Conservation (phyloP, 2,888 invertebrate species). For the Dinocampus coccinellae region DNA sequence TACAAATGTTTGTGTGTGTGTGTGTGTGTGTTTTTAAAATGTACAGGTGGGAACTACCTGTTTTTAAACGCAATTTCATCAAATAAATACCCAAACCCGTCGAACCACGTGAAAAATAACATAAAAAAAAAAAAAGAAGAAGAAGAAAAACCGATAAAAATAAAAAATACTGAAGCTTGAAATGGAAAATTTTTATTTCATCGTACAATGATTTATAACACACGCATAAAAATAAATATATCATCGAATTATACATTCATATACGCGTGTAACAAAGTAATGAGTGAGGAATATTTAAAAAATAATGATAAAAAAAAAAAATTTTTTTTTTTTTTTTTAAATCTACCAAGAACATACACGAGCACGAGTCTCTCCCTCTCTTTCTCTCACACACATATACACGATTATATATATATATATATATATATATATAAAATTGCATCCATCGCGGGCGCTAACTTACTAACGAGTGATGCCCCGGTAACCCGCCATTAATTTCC, state of each 20-base stretch:
- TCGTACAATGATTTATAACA: slow-evolving; percentile 21
- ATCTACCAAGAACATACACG: background rate
- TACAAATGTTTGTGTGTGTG: background rate
- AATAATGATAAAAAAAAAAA: no score
- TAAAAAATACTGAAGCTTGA: background rate
- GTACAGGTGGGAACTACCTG: slow-evolving; percentile 42
- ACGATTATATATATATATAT: background rate
- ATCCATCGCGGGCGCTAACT: slow-evolving; percentile 49
- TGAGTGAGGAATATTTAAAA: no score
- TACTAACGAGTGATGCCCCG: slow-evolving; percentile 56
- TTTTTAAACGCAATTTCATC: slow-evolving; percentile 34
- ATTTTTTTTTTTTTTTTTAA: no score
- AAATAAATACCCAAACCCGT: background rate
- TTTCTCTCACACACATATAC: background rate
- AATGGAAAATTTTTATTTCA: slow-evolving; percentile 9
- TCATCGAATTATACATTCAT: background rate
- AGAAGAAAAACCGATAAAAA: no score
- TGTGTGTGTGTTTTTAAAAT: slow-evolving; percentile 4
- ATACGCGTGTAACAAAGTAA: background rate
- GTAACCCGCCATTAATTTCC: slow-evolving; percentile 66
- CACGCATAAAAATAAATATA: background rate
- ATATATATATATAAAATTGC: slow-evolving; percentile 10
- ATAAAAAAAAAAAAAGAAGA: no score
- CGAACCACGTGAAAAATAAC: background rate
- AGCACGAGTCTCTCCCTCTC: background rate